These are phyloP conservation scores for Antheraea pernyi DNA, from an alignment of 1,140 invertebrate species.

Conservation along the genomic window DNA sequence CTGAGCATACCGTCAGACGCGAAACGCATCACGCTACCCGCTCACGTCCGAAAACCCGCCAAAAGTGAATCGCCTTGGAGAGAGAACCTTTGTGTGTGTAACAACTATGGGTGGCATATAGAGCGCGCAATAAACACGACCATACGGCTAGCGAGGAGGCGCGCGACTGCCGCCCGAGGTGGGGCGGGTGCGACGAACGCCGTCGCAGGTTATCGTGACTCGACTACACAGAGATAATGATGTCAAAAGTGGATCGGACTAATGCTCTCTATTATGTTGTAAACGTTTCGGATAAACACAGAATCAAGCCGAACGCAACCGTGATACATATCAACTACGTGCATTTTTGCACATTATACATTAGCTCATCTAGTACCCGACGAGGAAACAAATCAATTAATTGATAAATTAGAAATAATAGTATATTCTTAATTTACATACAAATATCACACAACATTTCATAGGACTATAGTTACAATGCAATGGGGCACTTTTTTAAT, in stretches of 20 bases:
- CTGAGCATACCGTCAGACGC: constrained; percentile 57
- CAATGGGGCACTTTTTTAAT: not conserved
- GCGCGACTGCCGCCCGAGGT: constrained; percentile 62
- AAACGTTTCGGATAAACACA: constrained; percentile 57
- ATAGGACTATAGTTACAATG: not conserved
- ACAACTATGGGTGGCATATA: constrained; percentile 19
- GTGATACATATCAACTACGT: not conserved
- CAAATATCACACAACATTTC: not conserved
- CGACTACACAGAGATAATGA: constrained; percentile 76
- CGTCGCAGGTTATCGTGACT: constrained; percentile 72
- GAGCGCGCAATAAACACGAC: constrained; percentile 35
- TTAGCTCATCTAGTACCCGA: constrained; percentile 4
- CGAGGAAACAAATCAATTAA: not conserved
- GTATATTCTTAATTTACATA: too few relatives aligned
- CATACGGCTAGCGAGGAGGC: constrained; percentile 46
- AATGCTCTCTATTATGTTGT: constrained; percentile 76
- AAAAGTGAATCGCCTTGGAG: constrained; percentile 55
- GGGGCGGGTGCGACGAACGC: constrained; percentile 60
- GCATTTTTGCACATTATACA: not conserved
- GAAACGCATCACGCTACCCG: constrained; percentile 59
- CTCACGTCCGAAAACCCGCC: constrained; percentile 65
- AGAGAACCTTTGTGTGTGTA: constrained; percentile 26
- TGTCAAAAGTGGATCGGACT: constrained; percentile 78
- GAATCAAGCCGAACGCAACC: not conserved
- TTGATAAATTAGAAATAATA: not conserved